Evolutionary conservation across 2,888 invertebrate species (phyloP).

Genomic region (Vandiemenella viatica): DNA sequence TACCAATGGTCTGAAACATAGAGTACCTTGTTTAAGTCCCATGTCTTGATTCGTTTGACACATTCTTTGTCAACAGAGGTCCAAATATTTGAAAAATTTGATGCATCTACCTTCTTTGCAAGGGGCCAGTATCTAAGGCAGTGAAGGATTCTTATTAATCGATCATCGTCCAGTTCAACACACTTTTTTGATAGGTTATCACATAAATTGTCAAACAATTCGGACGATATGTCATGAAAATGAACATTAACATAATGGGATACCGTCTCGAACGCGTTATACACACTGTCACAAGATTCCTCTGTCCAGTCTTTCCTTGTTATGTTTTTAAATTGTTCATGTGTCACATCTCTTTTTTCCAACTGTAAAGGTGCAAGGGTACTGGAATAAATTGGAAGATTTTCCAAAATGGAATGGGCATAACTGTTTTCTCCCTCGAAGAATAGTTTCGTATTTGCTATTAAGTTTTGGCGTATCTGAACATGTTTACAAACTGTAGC

Average conservation of each 20-base stretch:
- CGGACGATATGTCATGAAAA: not conserved
- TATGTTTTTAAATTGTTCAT: conserved; percentile 1
- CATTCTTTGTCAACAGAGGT: conserved; percentile 51
- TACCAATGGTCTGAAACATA: conserved; percentile 48
- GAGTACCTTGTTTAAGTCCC: conserved; percentile 40
- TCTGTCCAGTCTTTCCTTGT: conserved; percentile 5
- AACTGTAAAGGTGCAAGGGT: not conserved
- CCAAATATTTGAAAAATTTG: conserved; percentile 49
- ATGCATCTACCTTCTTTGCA: conserved; percentile 34
- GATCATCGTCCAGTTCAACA: conserved; percentile 37
- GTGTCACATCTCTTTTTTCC: not conserved
- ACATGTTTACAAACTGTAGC: too few species aligned
- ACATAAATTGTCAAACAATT: conserved; percentile 2
- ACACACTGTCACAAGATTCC: conserved; percentile 2
- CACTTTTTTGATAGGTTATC: conserved; percentile 32
- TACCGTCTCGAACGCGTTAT: conserved; percentile 5
- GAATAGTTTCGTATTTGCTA: not conserved
- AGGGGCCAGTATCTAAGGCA: conserved; percentile 37
- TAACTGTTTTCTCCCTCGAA: conserved; percentile 7
- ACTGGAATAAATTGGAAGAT: conserved; percentile 1
- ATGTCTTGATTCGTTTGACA: conserved; percentile 30
- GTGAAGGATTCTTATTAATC: conserved; percentile 38
- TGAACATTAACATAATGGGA: conserved; percentile 1
- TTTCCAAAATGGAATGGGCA: conserved; percentile 10
- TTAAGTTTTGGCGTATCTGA: too few species aligned